Base-by-base conservation (phyloP, 2,797 vertebrate species). In the Phataginus tricuspis region DNA sequence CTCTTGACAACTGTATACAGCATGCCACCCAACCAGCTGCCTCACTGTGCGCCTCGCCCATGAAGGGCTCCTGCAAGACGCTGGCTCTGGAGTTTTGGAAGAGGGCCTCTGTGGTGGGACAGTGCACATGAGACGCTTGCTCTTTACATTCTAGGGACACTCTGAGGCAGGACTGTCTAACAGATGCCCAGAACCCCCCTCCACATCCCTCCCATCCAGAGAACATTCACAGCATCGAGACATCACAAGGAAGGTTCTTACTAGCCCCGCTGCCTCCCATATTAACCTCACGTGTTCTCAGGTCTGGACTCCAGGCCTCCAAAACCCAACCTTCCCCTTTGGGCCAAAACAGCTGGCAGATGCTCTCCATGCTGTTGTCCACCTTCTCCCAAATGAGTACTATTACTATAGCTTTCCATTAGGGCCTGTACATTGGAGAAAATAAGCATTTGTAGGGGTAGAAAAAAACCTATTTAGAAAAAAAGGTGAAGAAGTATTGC, bases 391-490 rank as follows among this genome's bases (percentile, higher is more conserved):
- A 61, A 84, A 25, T 11, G 23, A 51, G 31, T 0, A n/a, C 5
- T 23, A 16, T 29, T 61, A 64, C 9, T 74, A 13, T 0, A 55
- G 31, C 14, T 78, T 59, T 59, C 72, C 34, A 49, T 2, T 3
- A 53, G 55, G 29, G 45, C n/a, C 74, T 63, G 49, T 13, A 51
- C 11, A 23, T 4, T 69, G 9, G 31, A 72, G 21, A 77, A 61
- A 51, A 61, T 14, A 66, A 75, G 34, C 14, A 19, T 59, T 29
- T 79, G 21, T 18, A 87, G 55, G 90, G 12, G 19, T 0, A 55
- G 77, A 92, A 75, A 84, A 25, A 80, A 94, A 68, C 16, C 61
- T 87, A 59, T 4, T 64, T 72, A 66, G 55, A 89, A 74, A 95
- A 85, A 75, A 42, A 14, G 11, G 29, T 51, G n/a, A n/a, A n/a